Base-by-base conservation (phyloP, 64 coral and sea anemone genomes). In the Platygyra sinensis region DNA sequence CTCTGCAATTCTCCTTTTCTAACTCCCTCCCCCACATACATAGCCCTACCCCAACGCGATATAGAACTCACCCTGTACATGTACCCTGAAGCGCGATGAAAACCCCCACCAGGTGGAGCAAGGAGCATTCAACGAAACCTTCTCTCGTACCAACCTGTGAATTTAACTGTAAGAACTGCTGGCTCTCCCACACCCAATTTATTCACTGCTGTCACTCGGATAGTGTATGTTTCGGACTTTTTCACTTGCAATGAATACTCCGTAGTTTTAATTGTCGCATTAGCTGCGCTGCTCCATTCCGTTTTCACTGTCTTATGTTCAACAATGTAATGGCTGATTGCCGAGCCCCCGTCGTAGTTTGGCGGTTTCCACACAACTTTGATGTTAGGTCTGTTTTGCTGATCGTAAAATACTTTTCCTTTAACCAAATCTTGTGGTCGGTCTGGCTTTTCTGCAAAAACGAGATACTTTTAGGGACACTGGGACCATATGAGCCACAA, bases 271-370 rank as follows among this genome's bases (percentile, higher is more conserved):
- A 85, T 24, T 27, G 62, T 13, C 22, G 10, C 8, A 7, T 71
- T 72, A 19, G 20, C 42, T 27, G 81, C 62, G 6, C 10, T 51
- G 33, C 81, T 51, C 81, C 81, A 85, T 85, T 85, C 38, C 64
- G 18, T 85, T 65, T 52, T 85, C 63, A 85, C 81, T 4, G 81
- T 85, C 16, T 85, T 85, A 63, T 85, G 24, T 42, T 85, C 81
- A 22, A 85, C 81, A 30, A 71, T 50, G 39, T 85, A 85, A 50
- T 71, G 12, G 4, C 19, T 51, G 63, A 85, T n/a, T 14, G 63
- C 11, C 10, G 36, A 38, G 12, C 81, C 81, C 10, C 63, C 81
- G 27, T 72, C 42, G 20, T 67, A 85, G 3, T 28, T 85, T 22
- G 81, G 81, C 7, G 62, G 60, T 51, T 71, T 42, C 64, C 81